Evolutionary conservation across 2,113 vertebrate species (phyloP).

Genomic region (Diglossa brunneiventris): DNA sequence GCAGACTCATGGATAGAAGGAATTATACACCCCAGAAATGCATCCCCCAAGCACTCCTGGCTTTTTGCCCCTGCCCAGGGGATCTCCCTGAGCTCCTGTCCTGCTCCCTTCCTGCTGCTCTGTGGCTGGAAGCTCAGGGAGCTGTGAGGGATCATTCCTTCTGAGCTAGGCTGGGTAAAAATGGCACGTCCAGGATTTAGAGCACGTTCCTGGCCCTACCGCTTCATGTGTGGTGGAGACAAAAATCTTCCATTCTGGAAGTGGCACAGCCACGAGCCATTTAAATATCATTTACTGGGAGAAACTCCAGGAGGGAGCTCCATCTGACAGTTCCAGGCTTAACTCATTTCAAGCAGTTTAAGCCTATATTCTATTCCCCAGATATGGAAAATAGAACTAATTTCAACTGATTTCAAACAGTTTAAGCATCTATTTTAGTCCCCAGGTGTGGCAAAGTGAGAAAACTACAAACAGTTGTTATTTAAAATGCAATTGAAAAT

Average conservation of each 20-base stretch:
- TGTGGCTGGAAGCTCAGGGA: neutral
- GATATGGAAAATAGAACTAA: neutral
- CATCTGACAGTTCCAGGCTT: neutral
- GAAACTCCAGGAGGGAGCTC: neutral
- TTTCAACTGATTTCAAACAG: neutral
- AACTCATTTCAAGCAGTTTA: neutral
- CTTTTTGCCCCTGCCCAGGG: neutral
- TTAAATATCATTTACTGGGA: neutral
- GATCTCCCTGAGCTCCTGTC: neutral
- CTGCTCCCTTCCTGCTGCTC: neutral
- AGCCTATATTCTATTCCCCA: neutral
- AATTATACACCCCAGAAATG: rapidly evolving
- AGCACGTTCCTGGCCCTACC: neutral
- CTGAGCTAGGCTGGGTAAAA: neutral
- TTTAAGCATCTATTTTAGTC: neutral
- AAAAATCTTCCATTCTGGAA: neutral
- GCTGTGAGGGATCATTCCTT: neutral
- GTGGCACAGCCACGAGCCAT: neutral
- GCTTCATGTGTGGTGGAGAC: neutral
- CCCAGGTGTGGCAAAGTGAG: neutral
- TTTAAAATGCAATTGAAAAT: neutral
- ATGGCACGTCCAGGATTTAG: neutral
- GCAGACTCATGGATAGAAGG: no score
- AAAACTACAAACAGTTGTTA: neutral
- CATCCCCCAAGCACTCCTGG: neutral